These are phyloP conservation scores for Lophotriccus pileatus DNA, from an alignment of 2,797 vertebrate species.

Conservation along the genomic window DNA sequence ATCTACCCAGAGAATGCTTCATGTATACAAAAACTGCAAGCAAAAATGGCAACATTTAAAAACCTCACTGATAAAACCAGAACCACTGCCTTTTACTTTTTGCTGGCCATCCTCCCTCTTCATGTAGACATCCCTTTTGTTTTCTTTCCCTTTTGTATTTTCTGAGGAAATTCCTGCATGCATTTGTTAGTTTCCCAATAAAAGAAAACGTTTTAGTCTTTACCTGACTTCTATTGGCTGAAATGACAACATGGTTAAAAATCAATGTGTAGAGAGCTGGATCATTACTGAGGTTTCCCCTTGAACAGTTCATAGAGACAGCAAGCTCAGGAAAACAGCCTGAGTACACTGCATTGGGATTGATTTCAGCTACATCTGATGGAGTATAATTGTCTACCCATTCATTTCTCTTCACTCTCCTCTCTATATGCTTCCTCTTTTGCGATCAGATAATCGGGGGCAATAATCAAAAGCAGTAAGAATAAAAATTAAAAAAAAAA, in stretches of 20 bases:
- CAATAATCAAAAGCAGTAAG: not conserved
- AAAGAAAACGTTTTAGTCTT: not conserved
- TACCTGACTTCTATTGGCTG: not conserved
- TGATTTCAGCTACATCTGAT: constrained; percentile 34
- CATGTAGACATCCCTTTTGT: not conserved
- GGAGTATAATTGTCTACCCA: not conserved
- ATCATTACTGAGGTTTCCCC: not conserved
- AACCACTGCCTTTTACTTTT: not conserved
- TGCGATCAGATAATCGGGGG: not conserved
- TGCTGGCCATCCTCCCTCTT: not conserved
- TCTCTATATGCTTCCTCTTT: not conserved
- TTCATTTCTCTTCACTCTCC: constrained; percentile 7
- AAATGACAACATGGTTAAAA: not conserved
- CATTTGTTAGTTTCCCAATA: not conserved
- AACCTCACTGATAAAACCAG: not conserved
- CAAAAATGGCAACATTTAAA: not conserved
- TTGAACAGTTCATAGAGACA: constrained; percentile 2
- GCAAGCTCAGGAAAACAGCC: constrained; percentile 2
- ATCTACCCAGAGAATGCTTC: not conserved
- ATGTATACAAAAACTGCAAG: not conserved
- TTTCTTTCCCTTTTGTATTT: not conserved
- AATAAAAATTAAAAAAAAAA: not conserved
- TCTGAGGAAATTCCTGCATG: not conserved
- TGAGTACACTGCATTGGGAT: not conserved
- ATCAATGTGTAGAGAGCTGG: not conserved